Evolutionary conservation across 2,113 vertebrate species (phyloP).

Genomic region (Zonotrichia leucophrys): DNA sequence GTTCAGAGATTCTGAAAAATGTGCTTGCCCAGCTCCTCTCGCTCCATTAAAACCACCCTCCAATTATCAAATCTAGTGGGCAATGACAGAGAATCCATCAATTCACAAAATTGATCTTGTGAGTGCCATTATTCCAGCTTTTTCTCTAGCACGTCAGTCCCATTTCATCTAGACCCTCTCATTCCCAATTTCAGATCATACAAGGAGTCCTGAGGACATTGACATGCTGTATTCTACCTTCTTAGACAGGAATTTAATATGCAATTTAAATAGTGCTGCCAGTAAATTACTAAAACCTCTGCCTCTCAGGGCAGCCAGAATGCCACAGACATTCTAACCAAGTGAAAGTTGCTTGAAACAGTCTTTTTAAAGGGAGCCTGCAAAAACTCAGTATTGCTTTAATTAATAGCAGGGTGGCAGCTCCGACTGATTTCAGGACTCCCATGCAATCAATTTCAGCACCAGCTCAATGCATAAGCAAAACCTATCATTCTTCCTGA

Average conservation of each 20-base stretch:
- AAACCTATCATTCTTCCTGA: not conserved
- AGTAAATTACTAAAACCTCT: not conserved
- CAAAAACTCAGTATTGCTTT: not conserved
- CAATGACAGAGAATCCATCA: not conserved
- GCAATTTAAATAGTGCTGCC: not conserved
- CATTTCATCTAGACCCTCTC: not conserved
- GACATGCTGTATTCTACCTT: not conserved
- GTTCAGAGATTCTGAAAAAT: not conserved
- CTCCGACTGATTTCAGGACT: not conserved
- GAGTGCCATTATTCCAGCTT: not conserved
- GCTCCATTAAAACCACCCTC: not conserved
- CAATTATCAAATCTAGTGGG: not conserved
- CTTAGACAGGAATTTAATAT: not conserved
- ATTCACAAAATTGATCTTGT: not conserved
- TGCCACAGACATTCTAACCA: not conserved
- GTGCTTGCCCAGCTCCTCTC: not conserved
- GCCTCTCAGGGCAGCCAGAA: not conserved
- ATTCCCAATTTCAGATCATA: not conserved
- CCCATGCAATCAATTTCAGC: not conserved
- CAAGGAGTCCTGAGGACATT: not conserved
- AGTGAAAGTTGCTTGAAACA: not conserved
- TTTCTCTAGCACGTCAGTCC: not conserved
- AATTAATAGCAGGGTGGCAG: not conserved
- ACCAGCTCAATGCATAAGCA: not conserved
- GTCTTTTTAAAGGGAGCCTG: not conserved